Percentiles rank a stretch among this genome's conserved stretches.
phyloP scores from a whole-genome alignment of 2,888 invertebrate genomes.

The Drepanosiphum platanoidis region DNA sequence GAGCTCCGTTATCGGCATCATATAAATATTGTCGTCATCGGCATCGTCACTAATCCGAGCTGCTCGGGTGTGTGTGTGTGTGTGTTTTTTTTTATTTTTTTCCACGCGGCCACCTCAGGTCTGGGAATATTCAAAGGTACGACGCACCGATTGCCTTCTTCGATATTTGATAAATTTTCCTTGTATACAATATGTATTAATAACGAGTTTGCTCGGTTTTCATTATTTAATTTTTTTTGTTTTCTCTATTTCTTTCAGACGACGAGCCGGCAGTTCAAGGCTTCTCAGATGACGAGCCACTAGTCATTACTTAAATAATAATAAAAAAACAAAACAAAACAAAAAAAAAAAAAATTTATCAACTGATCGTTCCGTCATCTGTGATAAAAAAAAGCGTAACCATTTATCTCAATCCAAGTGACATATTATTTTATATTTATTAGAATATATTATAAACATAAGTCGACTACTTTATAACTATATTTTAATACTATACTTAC shows the following conservation, averaged over 20 bases:
- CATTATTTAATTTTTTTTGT: too few relatives aligned
- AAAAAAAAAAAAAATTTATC: too few relatives aligned
- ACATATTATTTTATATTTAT: slow-evolving; percentile 57
- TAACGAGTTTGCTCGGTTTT: too few relatives aligned
- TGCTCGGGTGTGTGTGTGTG: too few relatives aligned
- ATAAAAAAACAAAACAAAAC: too few relatives aligned
- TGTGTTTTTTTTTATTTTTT: too few relatives aligned
- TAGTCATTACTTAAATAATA: slow-evolving; percentile 91
- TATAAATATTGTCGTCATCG: too few relatives aligned
- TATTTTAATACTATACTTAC: slow-evolving; percentile 41
- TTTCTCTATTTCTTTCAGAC: slow-evolving; percentile 74
- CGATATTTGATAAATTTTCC: not conserved
- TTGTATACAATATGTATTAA: too few relatives aligned
- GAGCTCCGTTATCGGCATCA: too few relatives aligned
- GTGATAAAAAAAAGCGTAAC: slow-evolving; percentile 56
- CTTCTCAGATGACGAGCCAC: slow-evolving; percentile 92
- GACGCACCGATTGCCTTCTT: too few relatives aligned
- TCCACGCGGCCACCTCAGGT: slow-evolving; percentile 24
- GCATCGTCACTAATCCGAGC: too few relatives aligned
- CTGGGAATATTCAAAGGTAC: slow-evolving; percentile 60
- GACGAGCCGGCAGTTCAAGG: slow-evolving; percentile 88
- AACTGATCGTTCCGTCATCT: slow-evolving; percentile 51
- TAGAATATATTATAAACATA: slow-evolving; percentile 22
- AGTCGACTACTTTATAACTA: slow-evolving; percentile 39
- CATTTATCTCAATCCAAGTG: slow-evolving; percentile 58